Evolutionary conservation across 1,140 invertebrate species (phyloP).

Genomic region (Drosophila mojavensis): DNA sequence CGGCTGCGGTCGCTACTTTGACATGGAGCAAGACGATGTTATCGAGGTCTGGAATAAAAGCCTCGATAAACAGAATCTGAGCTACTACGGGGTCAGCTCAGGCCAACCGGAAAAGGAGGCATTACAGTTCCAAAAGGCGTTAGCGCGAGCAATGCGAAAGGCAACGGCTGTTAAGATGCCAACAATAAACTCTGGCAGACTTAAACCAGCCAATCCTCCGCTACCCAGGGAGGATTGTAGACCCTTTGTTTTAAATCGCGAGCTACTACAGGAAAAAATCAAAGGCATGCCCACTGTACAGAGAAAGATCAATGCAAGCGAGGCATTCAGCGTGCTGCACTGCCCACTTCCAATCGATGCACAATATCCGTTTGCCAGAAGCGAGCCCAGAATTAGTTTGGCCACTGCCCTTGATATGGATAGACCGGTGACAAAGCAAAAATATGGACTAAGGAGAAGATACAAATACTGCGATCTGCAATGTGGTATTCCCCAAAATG

Average conservation of each 20-base stretch:
- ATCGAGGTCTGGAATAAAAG: slow-evolving; percentile 45
- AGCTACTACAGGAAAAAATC: slow-evolving; percentile 31
- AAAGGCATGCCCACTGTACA: slow-evolving; percentile 49
- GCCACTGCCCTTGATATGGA: slow-evolving; percentile 20
- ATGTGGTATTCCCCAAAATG: slow-evolving; percentile 36
- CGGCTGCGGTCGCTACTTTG: slow-evolving; percentile 13
- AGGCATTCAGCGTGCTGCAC: slow-evolving; percentile 10
- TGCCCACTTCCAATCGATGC: slow-evolving; percentile 18
- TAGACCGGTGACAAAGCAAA: slow-evolving; percentile 1
- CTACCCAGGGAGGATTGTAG: background rate
- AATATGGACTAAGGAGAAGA: slow-evolving; percentile 8
- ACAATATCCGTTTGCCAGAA: slow-evolving; percentile 15
- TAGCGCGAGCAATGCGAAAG: slow-evolving; percentile 39
- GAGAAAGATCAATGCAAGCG: slow-evolving; percentile 15
- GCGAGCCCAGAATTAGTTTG: background rate
- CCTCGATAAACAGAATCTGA: slow-evolving; percentile 43
- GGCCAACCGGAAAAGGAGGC: slow-evolving; percentile 1
- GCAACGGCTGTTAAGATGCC: background rate
- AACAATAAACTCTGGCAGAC: too few relatives aligned
- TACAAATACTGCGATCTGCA: slow-evolving; percentile 29
- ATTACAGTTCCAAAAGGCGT: slow-evolving; percentile 10
- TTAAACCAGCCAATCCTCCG: too few relatives aligned
- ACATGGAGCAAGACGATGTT: slow-evolving; percentile 31
- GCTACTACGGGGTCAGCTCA: slow-evolving; percentile 42
- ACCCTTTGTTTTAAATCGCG: slow-evolving; percentile 37